Evolutionary conservation across 2,113 vertebrate species (phyloP).

Genomic region (Collichthys lucidus): DNA sequence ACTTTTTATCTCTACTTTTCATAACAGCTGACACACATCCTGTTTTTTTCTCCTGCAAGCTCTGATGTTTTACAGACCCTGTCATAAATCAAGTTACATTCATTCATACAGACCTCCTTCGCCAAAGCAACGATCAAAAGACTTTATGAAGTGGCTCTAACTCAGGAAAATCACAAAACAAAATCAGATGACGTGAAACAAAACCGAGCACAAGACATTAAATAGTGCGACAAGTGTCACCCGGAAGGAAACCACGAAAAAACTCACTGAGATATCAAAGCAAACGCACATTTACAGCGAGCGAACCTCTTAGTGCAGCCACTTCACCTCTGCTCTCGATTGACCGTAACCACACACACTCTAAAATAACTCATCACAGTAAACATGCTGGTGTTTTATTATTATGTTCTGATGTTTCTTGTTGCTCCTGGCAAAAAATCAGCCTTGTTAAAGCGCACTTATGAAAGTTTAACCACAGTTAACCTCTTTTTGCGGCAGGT

Average conservation of each 20-base stretch:
- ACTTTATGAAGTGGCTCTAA: constrained; percentile 17
- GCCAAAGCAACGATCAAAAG: not conserved
- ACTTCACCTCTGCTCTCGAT: not conserved
- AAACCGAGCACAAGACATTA: too few relatives aligned
- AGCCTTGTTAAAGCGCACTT: not conserved
- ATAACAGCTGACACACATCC: constrained; percentile 26
- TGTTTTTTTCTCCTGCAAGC: constrained; percentile 1
- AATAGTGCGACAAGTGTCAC: too few relatives aligned
- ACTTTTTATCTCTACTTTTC: constrained; percentile 26
- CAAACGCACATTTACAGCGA: too few relatives aligned
- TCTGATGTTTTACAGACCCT: not conserved
- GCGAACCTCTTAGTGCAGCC: not conserved
- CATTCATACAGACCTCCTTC: not conserved
- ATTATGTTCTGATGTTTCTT: not conserved
- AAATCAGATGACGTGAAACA: not conserved
- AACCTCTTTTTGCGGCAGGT: constrained; percentile 17
- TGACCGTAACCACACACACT: not conserved
- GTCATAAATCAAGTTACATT: constrained; percentile 2
- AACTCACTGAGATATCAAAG: too few relatives aligned
- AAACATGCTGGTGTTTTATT: constrained; percentile 32
- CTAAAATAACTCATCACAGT: not conserved
- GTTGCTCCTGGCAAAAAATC: constrained; percentile 20
- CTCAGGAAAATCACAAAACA: not conserved
- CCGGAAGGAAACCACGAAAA: too few relatives aligned
- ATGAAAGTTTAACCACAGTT: constrained; percentile 47